A percentile compares a stretch with the other conserved stretches of the same genome.
These are phyloP conservation scores for Eupsittula cactorum DNA, from an alignment of 2,113 vertebrate genomes.

Conservation along the genomic window DNA sequence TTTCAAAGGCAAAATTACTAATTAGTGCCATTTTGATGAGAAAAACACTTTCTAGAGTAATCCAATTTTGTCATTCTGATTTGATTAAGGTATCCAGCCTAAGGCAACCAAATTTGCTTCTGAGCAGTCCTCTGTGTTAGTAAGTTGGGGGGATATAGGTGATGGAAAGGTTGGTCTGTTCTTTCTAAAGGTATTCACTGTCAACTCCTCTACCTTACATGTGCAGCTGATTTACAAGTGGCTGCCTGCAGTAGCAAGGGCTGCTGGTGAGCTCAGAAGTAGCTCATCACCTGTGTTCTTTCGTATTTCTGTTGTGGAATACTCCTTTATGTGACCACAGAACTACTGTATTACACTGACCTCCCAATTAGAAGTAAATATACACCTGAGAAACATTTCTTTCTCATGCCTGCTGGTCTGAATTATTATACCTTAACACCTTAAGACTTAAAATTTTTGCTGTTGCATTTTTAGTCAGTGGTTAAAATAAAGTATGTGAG, in stretches of 20 bases:
- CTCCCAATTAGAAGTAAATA: neutral
- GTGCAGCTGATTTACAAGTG: neutral
- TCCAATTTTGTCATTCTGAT: neutral
- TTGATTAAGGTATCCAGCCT: neutral
- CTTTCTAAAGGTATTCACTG: neutral
- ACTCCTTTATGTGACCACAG: neutral
- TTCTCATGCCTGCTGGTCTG: neutral
- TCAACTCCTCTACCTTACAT: neutral
- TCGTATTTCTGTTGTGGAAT: neutral
- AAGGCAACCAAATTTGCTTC: neutral
- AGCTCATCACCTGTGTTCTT: neutral
- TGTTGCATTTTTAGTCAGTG: neutral
- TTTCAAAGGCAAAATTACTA: neutral
- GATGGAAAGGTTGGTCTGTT: neutral
- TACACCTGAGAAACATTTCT: neutral
- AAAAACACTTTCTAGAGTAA: neutral
- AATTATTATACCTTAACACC: neutral
- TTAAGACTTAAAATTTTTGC: neutral
- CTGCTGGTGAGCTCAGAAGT: neutral
- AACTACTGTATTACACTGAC: neutral
- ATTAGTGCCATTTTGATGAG: neutral
- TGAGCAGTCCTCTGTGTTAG: neutral
- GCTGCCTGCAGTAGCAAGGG: neutral
- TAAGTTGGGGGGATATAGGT: neutral
- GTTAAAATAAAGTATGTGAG: neutral